A percentile compares a stretch with the other conserved stretches of the same genome.
Evolutionary conservation across 2,888 invertebrate species (phyloP).

Genomic region (Synanthedon tipuliformis): DNA sequence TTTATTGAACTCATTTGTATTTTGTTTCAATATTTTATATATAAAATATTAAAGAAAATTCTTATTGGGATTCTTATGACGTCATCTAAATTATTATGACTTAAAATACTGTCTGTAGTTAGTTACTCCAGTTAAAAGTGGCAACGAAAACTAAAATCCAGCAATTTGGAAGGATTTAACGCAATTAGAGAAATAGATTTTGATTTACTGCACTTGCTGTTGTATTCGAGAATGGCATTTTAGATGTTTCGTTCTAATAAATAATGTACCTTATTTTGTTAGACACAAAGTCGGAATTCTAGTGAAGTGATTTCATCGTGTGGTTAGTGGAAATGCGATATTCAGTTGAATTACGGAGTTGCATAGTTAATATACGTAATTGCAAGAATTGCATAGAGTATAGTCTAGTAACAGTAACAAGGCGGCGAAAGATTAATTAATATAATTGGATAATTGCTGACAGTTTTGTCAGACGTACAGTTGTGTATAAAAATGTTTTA

Average conservation of each 20-base stretch:
- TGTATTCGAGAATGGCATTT: neutral
- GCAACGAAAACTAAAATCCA: neutral
- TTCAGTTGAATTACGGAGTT: neutral
- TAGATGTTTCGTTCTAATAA: neutral
- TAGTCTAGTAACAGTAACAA: slow-evolving; percentile 2
- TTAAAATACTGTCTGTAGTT: too few relatives aligned
- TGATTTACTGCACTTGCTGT: neutral
- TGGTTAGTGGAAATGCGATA: neutral
- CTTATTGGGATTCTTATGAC: too few relatives aligned
- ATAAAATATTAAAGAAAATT: too few relatives aligned
- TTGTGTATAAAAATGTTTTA: neutral
- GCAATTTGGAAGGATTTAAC: neutral
- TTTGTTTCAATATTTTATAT: too few relatives aligned
- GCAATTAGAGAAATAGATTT: neutral
- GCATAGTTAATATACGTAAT: slow-evolving; percentile 5
- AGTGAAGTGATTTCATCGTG: neutral
- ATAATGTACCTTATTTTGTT: neutral
- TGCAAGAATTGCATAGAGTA: slow-evolving; percentile 1
- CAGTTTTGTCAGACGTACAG: neutral
- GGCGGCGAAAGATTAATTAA: slow-evolving; percentile 4
- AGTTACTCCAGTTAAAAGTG: too few relatives aligned
- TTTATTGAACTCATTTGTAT: too few relatives aligned
- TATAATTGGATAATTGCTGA: slow-evolving; percentile 3
- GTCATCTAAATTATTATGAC: too few relatives aligned
- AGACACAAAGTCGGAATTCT: neutral